Evolutionary conservation across 2,113 vertebrate species (phyloP), one percentile per base, ranked within the genome.

Genomic region (Lontra canadensis): DNA sequence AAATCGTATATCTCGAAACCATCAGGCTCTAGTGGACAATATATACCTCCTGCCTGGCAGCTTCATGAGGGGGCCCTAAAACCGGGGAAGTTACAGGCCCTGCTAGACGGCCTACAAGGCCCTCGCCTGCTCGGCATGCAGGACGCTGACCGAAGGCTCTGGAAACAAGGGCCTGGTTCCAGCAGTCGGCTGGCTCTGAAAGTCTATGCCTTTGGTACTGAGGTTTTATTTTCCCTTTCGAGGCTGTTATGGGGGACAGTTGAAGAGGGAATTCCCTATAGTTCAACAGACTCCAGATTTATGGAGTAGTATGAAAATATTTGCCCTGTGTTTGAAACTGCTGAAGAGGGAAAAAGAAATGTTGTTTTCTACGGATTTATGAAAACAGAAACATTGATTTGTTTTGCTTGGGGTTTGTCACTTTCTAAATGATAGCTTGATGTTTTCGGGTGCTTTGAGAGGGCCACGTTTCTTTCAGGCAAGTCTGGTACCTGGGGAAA

Each of bases 341-440:
- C 88, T 95, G 95, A 96, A 96, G 95, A 95, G 92, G 90, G 95
- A 96, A 49, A 96, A 97, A 73, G 92, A 95, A 96, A 89, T 83
- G 61, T 55, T 92, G 23, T 94, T 98, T 97, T 94, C 93, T 89
- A 79, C 1, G 42, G 86, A 96, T 92, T 94, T 97, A 76, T 91
- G 96, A 96, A 98, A 98, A 96, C 93, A 97, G 88, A 94, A 97
- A 97, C 88, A 91, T 34, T 94, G 97, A 98, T 96, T 97, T 96
- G 92, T 97, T 98, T 97, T 95, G 78, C 67, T 91, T 81, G 71
- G 88, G 34, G 85, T 90, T 89, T 98, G 94, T 63, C 78, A 91
- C 29, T 94, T 55, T 90, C 92, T 92, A 76, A 96, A 88, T 42
- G 95, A 90, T 88, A 89, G 88, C 84, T 59, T 94, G 81, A 80